Conservation (phyloP, 1,140 invertebrate genomes). For the Amphibalanus amphitrite region DNA sequence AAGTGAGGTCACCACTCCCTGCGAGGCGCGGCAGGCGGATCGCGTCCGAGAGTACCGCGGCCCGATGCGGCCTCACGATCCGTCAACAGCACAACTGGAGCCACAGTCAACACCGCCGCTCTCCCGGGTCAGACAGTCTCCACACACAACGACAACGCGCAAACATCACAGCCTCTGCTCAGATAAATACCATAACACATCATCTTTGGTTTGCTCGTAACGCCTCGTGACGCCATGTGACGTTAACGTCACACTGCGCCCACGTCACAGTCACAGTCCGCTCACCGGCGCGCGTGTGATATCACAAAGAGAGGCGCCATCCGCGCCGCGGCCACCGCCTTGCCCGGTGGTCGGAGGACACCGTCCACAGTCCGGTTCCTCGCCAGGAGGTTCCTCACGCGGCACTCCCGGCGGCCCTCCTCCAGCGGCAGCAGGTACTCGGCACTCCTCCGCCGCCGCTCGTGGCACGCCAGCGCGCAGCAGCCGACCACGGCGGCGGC, state of each 20-base stretch:
- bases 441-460: neutral
- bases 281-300: neutral
- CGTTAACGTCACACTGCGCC: neutral
- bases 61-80: no score
- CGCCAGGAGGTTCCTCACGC: neutral
- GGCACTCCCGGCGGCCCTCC: neutral
- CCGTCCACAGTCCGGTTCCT: neutral
- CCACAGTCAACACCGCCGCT: no score
- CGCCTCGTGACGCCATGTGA: neutral
- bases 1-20: no score
- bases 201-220: neutral
- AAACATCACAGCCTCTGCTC: neutral
- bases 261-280: no score
- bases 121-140: no score
- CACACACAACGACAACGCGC: neutral
- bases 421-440: neutral
- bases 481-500: neutral
- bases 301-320: neutral
- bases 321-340: neutral
- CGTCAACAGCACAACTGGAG: no score
- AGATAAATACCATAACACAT: neutral
- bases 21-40: no score
- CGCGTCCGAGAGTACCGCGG: no score
- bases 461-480: neutral
- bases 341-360: neutral